Conservation (phyloP, 2,113 vertebrate species). For the Sclerurus mexicanus region DNA sequence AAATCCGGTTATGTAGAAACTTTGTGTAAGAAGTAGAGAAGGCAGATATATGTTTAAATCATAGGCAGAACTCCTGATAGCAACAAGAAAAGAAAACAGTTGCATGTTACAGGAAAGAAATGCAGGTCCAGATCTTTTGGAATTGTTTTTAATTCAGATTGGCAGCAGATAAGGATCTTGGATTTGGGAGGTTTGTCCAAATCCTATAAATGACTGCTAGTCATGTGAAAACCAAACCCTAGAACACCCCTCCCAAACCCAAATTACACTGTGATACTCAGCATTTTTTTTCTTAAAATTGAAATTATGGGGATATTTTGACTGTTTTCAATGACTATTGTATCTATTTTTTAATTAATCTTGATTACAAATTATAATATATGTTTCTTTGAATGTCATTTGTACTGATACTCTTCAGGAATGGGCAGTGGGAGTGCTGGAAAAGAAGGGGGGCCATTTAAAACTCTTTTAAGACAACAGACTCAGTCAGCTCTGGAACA, state of each 20-base stretch:
- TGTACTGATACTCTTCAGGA: constrained; percentile 80
- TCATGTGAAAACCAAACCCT: not conserved
- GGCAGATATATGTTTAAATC: not conserved
- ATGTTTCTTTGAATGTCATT: constrained; percentile 58
- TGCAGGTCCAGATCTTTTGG: not conserved
- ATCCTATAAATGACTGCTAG: not conserved
- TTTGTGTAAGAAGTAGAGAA: not conserved
- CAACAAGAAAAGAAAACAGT: not conserved
- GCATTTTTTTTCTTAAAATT: not conserved
- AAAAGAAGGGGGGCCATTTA: constrained; percentile 94
- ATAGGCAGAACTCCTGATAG: not conserved
- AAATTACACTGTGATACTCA: not conserved
- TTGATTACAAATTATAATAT: not conserved
- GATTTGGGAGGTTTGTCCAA: accelerated
- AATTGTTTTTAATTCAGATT: not conserved
- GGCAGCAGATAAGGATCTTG: not conserved
- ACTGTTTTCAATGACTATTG: not conserved
- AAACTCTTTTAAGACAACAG: constrained; percentile 94
- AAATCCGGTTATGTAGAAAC: not conserved
- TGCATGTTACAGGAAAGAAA: not conserved
- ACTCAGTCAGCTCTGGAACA: constrained; percentile 95
- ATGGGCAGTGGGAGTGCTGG: constrained; percentile 97
- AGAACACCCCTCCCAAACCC: accelerated
- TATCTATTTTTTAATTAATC: not conserved
- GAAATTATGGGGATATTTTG: not conserved